phyloP scores from a whole-genome alignment of 2,888 invertebrate genomes.

The Lepidocyrtinus sp. region DNA sequence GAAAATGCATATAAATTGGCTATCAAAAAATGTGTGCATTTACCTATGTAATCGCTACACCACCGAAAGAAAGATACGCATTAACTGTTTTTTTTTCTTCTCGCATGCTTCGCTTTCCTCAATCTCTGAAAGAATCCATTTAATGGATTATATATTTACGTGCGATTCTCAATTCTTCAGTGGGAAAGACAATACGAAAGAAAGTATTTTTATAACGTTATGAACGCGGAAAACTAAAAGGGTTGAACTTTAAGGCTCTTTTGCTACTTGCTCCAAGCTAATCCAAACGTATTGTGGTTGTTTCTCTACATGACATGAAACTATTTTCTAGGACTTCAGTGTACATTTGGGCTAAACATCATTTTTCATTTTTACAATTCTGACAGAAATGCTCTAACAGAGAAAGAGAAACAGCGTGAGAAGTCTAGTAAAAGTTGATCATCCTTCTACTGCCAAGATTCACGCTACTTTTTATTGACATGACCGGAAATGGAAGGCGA shows the following conservation, averaged over 20 bases:
- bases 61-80: slow-evolving; percentile 54
- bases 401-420: slow-evolving; percentile 47
- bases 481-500: slow-evolving; percentile 62
- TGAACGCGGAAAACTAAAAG: slow-evolving; percentile 41
- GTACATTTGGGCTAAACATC: no score
- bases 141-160: slow-evolving; percentile 60
- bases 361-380: slow-evolving; percentile 51
- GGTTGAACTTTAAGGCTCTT: slow-evolving; percentile 56
- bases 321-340: not conserved
- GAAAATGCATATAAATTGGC: no score
- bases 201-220: slow-evolving; percentile 47
- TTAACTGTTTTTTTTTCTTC: slow-evolving; percentile 8
- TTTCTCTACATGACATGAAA: slow-evolving; percentile 54
- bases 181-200: slow-evolving; percentile 56
- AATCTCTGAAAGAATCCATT: slow-evolving; percentile 58
- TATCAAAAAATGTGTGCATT: slow-evolving; percentile 49
- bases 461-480: slow-evolving; percentile 60
- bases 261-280: slow-evolving; percentile 57
- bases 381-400: slow-evolving; percentile 57
- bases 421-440: slow-evolving; percentile 20
- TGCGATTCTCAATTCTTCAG: slow-evolving; percentile 40
- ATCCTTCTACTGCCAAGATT: slow-evolving; percentile 29
- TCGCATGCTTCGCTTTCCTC: slow-evolving; percentile 58
- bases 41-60: slow-evolving; percentile 58
- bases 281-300: slow-evolving; percentile 56